Percentiles rank a stretch among this genome's conserved stretches.
Conservation (phyloP, 2,797 vertebrate species). For the Lates japonicus region DNA sequence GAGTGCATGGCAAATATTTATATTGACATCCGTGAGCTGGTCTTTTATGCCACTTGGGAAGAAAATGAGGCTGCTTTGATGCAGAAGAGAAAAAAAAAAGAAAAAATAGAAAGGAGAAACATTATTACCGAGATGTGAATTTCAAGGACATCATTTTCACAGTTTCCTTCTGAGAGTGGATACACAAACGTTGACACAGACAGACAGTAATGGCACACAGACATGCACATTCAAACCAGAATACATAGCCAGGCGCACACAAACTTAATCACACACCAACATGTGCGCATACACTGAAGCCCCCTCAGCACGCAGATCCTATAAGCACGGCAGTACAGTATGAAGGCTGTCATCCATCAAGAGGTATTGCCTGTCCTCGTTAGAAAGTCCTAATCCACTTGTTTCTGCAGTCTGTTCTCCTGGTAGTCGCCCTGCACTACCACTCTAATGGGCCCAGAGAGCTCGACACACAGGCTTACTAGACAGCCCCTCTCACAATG, state of each 20-base stretch:
- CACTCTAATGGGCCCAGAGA: constrained; percentile 68
- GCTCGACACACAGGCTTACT: no score
- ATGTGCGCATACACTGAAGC: constrained; percentile 28
- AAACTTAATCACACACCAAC: constrained; percentile 42
- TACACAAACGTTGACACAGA: constrained; percentile 36
- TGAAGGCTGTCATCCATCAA: constrained; percentile 85
- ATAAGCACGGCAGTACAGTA: constrained; percentile 48
- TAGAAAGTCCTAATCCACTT: constrained; percentile 86
- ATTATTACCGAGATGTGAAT: constrained; percentile 34
- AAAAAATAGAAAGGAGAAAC: constrained; percentile 12
- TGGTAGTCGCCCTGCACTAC: constrained; percentile 64
- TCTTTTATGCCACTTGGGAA: constrained; percentile 34
- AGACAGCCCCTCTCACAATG: no score
- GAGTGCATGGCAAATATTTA: constrained; percentile 53
- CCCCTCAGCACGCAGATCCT: constrained; percentile 37
- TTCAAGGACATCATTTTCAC: constrained; percentile 55
- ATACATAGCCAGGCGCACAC: constrained; percentile 32
- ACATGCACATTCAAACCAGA: constrained; percentile 31
- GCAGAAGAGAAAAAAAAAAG: background rate
- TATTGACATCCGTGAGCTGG: constrained; percentile 39
- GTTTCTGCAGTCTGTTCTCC: constrained; percentile 81
- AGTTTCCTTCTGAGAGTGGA: constrained; percentile 23
- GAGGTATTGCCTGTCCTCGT: constrained; percentile 82
- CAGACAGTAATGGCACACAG: constrained; percentile 24
- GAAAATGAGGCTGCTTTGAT: constrained; percentile 18